phyloP scores from a whole-genome alignment of 2,113 vertebrate species.

The Suricata suricatta region DNA sequence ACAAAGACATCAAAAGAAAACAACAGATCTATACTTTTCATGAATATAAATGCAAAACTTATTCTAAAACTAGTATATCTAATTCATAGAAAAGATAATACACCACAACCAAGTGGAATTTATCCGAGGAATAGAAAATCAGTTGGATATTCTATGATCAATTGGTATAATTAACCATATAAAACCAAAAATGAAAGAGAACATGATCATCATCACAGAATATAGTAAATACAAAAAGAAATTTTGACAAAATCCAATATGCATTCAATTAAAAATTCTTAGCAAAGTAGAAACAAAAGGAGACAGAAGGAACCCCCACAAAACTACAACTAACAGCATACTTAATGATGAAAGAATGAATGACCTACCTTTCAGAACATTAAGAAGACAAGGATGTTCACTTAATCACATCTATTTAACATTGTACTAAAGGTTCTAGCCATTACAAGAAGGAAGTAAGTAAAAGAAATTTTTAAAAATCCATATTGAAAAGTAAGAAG shows the following conservation, averaged over 20 bases:
- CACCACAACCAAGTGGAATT: not conserved
- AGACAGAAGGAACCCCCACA: not conserved
- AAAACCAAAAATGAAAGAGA: not conserved
- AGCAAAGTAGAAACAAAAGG: not conserved
- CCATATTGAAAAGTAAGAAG: not conserved
- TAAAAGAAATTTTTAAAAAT: not conserved
- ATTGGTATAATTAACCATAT: not conserved
- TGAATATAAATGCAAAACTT: not conserved
- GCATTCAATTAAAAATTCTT: not conserved
- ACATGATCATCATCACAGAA: not conserved
- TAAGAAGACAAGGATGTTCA: not conserved
- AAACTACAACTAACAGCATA: not conserved
- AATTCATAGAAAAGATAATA: not conserved
- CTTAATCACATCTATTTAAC: not conserved
- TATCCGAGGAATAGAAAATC: not conserved
- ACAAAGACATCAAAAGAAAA: not conserved
- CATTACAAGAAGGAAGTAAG: not conserved
- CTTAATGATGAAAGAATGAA: not conserved
- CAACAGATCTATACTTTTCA: not conserved
- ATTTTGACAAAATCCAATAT: not conserved
- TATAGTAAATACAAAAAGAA: not conserved
- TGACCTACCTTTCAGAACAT: not conserved
- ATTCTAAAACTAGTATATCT: not conserved
- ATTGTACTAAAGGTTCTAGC: not conserved
- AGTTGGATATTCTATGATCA: not conserved